Conservation (phyloP, 2,888 invertebrate species). For the Nasonia oneida region DNA sequence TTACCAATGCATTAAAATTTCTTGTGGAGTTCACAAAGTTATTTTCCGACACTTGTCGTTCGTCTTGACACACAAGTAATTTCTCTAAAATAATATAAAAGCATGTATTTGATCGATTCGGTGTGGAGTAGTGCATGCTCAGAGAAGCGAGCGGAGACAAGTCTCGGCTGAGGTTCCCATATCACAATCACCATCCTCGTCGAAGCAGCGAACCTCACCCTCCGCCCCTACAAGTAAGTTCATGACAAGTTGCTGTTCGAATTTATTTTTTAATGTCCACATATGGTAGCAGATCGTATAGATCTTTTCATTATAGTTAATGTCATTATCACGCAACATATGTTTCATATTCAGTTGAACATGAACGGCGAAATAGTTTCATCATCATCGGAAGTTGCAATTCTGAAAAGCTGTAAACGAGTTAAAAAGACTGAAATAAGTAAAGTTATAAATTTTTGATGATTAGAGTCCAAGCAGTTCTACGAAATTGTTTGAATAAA, state of each 20-base stretch:
- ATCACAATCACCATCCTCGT: constrained; percentile 70
- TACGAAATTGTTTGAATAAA: neutral
- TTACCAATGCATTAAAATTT: constrained; percentile 33
- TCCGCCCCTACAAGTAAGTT: constrained; percentile 75
- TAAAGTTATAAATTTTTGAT: neutral
- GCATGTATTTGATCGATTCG: constrained; percentile 67
- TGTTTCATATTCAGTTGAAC: neutral
- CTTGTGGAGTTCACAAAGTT: constrained; percentile 16
- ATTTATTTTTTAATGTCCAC: neutral
- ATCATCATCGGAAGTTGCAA: neutral
- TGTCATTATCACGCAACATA: neutral
- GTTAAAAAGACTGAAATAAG: neutral
- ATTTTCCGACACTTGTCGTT: neutral
- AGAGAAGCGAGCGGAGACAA: constrained; percentile 72
- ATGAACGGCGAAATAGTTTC: neutral
- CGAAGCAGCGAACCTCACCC: constrained; percentile 70
- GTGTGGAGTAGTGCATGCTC: constrained; percentile 77
- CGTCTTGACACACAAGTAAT: constrained; percentile 34
- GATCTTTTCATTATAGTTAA: neutral
- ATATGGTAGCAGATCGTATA: neutral
- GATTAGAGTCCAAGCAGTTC: neutral
- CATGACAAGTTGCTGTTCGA: neutral
- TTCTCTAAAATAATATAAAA: constrained; percentile 39
- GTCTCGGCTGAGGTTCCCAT: constrained; percentile 69
- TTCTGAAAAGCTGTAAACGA: neutral